Evolutionary conservation across 1,140 invertebrate genomes (phyloP).

Genomic region (Papilio aristodemus): DNA sequence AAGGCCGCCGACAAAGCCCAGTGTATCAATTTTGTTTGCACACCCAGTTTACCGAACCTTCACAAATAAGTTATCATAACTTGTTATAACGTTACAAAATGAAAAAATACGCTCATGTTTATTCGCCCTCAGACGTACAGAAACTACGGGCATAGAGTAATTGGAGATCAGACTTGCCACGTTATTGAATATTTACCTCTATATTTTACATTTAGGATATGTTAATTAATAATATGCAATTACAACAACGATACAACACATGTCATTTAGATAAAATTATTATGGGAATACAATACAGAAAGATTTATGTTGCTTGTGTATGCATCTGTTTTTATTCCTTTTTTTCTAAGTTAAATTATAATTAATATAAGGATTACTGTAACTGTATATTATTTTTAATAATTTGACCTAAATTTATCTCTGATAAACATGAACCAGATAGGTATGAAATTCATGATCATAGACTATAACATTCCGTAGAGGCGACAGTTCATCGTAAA

Average conservation of each 20-base stretch:
- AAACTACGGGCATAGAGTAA: slow-evolving; percentile 3
- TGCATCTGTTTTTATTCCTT: too few species aligned
- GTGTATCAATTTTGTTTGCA: slow-evolving; percentile 48
- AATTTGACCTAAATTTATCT: background rate
- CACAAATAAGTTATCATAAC: slow-evolving; percentile 59
- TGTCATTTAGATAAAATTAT: too few species aligned
- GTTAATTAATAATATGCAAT: too few species aligned
- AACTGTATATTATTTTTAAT: too few species aligned
- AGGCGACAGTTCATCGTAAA: slow-evolving; percentile 43
- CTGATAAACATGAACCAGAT: background rate
- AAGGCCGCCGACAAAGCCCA: slow-evolving; percentile 27
- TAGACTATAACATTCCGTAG: background rate
- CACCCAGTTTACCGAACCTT: slow-evolving; percentile 48
- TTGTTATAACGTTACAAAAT: slow-evolving; percentile 49
- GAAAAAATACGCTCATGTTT: slow-evolving; percentile 53
- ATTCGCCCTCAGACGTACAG: slow-evolving; percentile 43
- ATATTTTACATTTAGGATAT: too few species aligned
- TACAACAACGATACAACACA: too few species aligned
- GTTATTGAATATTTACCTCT: background rate
- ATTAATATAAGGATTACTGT: too few species aligned
- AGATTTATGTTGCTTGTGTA: too few species aligned
- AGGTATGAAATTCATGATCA: slow-evolving; percentile 36
- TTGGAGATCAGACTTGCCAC: slow-evolving; percentile 1
- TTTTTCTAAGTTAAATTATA: too few species aligned
- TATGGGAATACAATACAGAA: too few species aligned